Evolutionary conservation across 2,888 invertebrate species (phyloP).

Genomic region (Micropterix aruncella): DNA sequence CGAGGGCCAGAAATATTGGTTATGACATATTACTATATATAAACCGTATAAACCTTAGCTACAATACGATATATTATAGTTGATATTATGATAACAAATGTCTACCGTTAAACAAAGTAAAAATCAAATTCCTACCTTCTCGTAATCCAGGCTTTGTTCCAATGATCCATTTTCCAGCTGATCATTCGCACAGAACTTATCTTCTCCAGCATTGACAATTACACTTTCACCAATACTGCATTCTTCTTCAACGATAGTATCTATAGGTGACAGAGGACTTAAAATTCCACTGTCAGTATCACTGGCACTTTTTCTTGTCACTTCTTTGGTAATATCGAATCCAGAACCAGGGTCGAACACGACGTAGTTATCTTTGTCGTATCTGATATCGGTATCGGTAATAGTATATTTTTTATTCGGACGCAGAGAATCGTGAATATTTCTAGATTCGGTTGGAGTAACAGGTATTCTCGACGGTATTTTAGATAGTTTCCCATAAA

Average conservation of each 20-base stretch:
- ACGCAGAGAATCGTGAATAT: conserved; percentile 32
- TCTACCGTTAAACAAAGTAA: too few relatives aligned
- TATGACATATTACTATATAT: too few relatives aligned
- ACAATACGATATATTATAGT: too few relatives aligned
- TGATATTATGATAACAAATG: too few relatives aligned
- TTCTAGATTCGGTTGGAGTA: conserved; percentile 34
- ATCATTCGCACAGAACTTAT: too few relatives aligned
- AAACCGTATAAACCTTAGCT: too few relatives aligned
- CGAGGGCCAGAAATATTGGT: too few relatives aligned
- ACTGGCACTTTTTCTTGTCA: conserved; percentile 28
- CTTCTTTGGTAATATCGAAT: conserved; percentile 24
- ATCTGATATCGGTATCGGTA: conserved; percentile 35
- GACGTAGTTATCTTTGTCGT: conserved; percentile 38
- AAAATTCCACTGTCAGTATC: conserved; percentile 51
- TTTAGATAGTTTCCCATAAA: conserved; percentile 27
- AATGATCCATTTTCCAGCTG: too few relatives aligned
- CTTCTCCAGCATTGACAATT: too few relatives aligned
- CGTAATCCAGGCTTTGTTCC: too few relatives aligned
- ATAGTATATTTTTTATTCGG: conserved; percentile 40
- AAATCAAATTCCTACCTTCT: too few relatives aligned
- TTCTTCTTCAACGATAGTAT: conserved; percentile 26
- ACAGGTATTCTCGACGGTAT: conserved; percentile 38
- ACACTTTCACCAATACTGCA: too few relatives aligned
- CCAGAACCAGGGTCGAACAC: conserved; percentile 36
- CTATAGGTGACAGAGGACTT: conserved; percentile 46